Percentiles rank a stretch among this genome's conserved stretches.
These are phyloP conservation scores for Mimumesa dahlbomi DNA, from an alignment of 2,888 invertebrate genomes.

Conservation along the genomic window DNA sequence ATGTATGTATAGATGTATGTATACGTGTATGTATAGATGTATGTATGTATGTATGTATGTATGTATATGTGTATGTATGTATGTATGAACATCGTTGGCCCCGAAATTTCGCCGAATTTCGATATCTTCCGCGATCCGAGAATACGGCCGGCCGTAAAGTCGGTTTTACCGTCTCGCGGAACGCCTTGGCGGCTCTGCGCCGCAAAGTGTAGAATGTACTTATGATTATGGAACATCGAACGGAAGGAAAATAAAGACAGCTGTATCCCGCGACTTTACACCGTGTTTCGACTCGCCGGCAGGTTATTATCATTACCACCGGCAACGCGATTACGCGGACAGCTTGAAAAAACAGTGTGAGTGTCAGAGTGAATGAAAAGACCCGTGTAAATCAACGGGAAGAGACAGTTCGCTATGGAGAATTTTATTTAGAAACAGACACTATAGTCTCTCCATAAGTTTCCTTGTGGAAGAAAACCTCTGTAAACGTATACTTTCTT, in stretches of 20 bases:
- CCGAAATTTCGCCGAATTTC: not conserved
- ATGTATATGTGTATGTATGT: no score
- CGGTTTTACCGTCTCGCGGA: slow-evolving; percentile 9
- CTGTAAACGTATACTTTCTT: no score
- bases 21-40: no score
- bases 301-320: slow-evolving; percentile 18
- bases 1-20: no score
- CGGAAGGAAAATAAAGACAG: slow-evolving; percentile 18
- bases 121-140: slow-evolving; percentile 10
- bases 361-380: not conserved
- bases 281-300: slow-evolving; percentile 18
- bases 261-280: not conserved
- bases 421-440: no score
- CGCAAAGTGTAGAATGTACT: slow-evolving; percentile 10
- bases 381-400: not conserved
- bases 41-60: no score
- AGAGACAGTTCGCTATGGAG: no score
- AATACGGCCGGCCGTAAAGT: slow-evolving; percentile 32
- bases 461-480: no score
- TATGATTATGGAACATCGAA: slow-evolving; percentile 8
- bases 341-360: not conserved
- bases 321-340: not conserved
- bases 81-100: no score
- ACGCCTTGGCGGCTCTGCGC: no score
- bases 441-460: no score